Conservation (phyloP, 2,888 invertebrate genomes). For the Zeuzera pyrina region DNA sequence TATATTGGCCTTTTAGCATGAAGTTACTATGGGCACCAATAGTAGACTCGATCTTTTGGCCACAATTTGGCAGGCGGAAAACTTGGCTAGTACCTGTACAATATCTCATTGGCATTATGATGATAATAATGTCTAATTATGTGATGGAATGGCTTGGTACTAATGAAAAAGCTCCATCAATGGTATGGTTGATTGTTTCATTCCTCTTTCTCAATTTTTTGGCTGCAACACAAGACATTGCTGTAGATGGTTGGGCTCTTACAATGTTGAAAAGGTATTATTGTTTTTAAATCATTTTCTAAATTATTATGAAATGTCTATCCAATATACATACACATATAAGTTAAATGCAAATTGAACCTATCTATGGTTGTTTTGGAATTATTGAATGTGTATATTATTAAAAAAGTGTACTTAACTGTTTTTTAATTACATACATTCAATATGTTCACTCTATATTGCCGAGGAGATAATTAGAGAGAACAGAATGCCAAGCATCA, state of each 20-base stretch:
- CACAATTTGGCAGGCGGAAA: slow-evolving; percentile 92
- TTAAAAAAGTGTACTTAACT: no score
- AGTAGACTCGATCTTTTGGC: slow-evolving; percentile 92
- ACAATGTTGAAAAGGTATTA: slow-evolving; percentile 95
- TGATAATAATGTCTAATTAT: slow-evolving; percentile 87
- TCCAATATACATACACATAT: no score
- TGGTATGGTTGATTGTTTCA: slow-evolving; percentile 83
- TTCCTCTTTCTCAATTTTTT: slow-evolving; percentile 96
- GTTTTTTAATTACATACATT: no score
- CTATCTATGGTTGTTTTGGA: no score
- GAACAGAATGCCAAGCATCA: no score
- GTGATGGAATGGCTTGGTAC: slow-evolving; percentile 86
- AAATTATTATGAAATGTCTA: no score
- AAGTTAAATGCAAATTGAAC: no score
- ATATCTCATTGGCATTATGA: slow-evolving; percentile 90
- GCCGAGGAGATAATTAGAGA: no score
- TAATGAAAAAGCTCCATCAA: slow-evolving; percentile 75
- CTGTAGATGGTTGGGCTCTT: slow-evolving; percentile 99
- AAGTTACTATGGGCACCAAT: slow-evolving; percentile 99
- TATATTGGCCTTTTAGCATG: slow-evolving; percentile 92
- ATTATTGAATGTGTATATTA: no score
- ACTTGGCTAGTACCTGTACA: slow-evolving; percentile 96
- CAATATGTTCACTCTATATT: no score
- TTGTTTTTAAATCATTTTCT: no score
- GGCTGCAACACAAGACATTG: slow-evolving; percentile 99